phyloP scores from a whole-genome alignment of 2,888 invertebrate genomes.

The Metallyticus violacea region DNA sequence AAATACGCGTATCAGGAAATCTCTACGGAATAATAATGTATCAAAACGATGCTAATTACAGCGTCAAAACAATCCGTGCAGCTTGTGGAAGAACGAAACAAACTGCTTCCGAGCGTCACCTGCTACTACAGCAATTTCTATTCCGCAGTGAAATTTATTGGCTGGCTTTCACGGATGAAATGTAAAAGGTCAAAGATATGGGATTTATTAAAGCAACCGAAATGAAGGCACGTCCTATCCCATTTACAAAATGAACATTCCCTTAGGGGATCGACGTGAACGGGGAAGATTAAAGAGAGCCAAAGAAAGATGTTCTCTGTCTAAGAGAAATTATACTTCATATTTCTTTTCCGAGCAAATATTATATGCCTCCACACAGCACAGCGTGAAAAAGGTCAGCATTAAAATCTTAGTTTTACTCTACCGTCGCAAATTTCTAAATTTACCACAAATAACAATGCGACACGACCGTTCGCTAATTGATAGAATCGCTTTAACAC shows the following conservation, averaged over 20 bases:
- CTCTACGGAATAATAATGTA: neutral
- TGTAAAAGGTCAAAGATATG: neutral
- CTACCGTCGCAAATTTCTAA: too few relatives aligned
- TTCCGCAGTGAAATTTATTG: neutral
- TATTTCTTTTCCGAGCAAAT: neutral
- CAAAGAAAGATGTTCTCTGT: neutral
- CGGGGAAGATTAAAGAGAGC: neutral
- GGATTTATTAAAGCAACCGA: neutral
- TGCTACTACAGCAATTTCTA: neutral
- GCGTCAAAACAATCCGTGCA: neutral
- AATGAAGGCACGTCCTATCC: neutral
- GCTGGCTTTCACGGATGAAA: neutral
- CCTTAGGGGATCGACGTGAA: neutral
- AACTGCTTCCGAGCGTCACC: neutral
- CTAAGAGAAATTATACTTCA: neutral
- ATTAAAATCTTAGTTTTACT: too few relatives aligned
- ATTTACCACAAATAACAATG: too few relatives aligned
- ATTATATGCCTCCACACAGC: too few relatives aligned
- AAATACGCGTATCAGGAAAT: neutral
- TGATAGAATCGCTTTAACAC: too few relatives aligned
- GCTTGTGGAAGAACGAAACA: neutral
- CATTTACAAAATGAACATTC: neutral
- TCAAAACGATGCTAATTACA: neutral
- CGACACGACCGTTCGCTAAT: too few relatives aligned
- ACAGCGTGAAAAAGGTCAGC: too few relatives aligned